phyloP scores from a whole-genome alignment of 2,113 vertebrate species.

The Psammodynastes pulverulentus region DNA sequence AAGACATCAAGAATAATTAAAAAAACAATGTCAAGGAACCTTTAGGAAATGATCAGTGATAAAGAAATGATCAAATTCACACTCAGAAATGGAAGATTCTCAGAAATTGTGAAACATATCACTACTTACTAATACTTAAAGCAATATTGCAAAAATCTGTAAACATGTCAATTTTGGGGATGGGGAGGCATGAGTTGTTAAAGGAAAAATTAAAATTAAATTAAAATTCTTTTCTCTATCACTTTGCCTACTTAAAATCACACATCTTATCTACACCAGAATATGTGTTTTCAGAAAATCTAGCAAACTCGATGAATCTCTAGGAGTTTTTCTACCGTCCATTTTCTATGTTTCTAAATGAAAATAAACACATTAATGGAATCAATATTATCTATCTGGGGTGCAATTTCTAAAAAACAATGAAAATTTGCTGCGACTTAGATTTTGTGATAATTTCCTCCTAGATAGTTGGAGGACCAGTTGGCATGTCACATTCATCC shows the following conservation, averaged over 20 bases:
- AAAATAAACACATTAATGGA: neutral
- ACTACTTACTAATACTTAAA: neutral
- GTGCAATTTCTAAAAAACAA: neutral
- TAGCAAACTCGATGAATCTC: neutral
- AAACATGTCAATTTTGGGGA: neutral
- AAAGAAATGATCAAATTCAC: neutral
- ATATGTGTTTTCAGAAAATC: neutral
- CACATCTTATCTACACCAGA: neutral
- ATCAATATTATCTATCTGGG: neutral
- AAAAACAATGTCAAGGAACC: neutral
- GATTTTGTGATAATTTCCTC: neutral
- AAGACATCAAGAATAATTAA: neutral
- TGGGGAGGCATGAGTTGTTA: neutral
- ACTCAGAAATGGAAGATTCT: neutral
- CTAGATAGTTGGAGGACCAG: neutral
- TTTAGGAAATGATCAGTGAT: neutral
- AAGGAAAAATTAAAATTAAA: neutral
- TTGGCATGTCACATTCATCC: neutral
- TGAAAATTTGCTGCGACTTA: neutral
- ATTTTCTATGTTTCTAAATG: neutral
- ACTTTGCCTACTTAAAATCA: neutral
- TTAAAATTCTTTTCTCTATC: neutral
- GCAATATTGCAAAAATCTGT: neutral
- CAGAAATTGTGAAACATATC: neutral
- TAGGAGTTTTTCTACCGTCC: neutral